These are phyloP conservation scores for Pseudobourletiella spinata DNA, from an alignment of 1,140 invertebrate species.

Conservation along the genomic window DNA sequence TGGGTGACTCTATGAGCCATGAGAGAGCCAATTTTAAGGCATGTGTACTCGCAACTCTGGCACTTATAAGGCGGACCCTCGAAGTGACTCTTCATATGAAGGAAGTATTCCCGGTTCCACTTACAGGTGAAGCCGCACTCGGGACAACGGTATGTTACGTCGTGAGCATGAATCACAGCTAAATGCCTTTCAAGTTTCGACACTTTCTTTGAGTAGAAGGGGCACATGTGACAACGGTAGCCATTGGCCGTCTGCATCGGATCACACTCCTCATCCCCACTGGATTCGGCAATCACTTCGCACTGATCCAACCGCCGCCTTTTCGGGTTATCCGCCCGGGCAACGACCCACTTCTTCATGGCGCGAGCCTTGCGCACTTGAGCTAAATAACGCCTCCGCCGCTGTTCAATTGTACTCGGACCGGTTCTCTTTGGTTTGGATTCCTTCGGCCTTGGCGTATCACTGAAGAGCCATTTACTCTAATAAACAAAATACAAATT, in stretches of 20 bases:
- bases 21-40: constrained; percentile 47
- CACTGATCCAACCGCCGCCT: constrained; percentile 9
- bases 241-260: constrained; percentile 29
- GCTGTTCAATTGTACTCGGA: constrained; percentile 22
- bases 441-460: constrained; percentile 13
- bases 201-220: constrained; percentile 44
- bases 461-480: constrained; percentile 28
- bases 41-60: constrained; percentile 48
- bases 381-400: constrained; percentile 20
- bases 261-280: constrained; percentile 36
- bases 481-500: not conserved
- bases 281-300: constrained; percentile 30
- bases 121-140: constrained; percentile 55
- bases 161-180: constrained; percentile 47
- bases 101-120: constrained; percentile 54
- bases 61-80: constrained; percentile 55
- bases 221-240: constrained; percentile 46
- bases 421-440: constrained; percentile 13
- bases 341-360: constrained; percentile 27
- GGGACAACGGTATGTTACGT: constrained; percentile 53
- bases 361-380: constrained; percentile 24
- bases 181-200: constrained; percentile 47
- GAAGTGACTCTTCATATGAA: constrained; percentile 56
- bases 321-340: constrained; percentile 25
- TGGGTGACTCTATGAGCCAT: constrained; percentile 49